Evolutionary conservation across 2,888 invertebrate genomes (phyloP).

Genomic region (Pristionchus maxplancki): DNA sequence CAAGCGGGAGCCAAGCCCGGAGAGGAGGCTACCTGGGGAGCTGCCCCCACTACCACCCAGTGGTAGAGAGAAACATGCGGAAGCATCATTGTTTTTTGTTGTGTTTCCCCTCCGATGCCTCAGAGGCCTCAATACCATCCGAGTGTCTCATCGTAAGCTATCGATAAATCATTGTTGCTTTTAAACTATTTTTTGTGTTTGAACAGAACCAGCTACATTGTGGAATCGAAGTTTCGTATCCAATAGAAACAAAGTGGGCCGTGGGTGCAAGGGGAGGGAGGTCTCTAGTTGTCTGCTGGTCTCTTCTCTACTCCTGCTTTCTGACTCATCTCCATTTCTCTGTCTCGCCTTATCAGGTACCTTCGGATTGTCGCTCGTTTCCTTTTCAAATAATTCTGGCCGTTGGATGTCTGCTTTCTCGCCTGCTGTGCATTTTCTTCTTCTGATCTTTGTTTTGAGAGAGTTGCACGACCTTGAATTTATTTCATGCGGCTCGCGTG

Average conservation of each 20-base stretch:
- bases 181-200: neutral
- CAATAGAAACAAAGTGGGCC: conserved; percentile 42
- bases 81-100: conserved; percentile 46
- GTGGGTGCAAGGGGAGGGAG: neutral
- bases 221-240: conserved; percentile 34
- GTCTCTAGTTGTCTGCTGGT: conserved; percentile 32
- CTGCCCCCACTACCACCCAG: conserved; percentile 55
- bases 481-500: neutral
- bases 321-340: conserved; percentile 44
- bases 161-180: conserved; percentile 51
- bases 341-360: conserved; percentile 42
- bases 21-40: conserved; percentile 59
- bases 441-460: neutral
- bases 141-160: conserved; percentile 30
- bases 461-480: conserved; percentile 1
- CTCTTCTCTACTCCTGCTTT: conserved; percentile 18
- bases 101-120: conserved; percentile 37
- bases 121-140: conserved; percentile 34
- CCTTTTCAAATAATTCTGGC: neutral
- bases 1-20: conserved; percentile 57
- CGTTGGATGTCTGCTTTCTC: neutral
- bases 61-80: conserved; percentile 55
- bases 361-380: neutral
- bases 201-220: neutral
- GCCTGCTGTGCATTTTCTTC: neutral